Base-by-base conservation (phyloP, 2,113 vertebrate genomes). In the Carettochelys insculpta region DNA sequence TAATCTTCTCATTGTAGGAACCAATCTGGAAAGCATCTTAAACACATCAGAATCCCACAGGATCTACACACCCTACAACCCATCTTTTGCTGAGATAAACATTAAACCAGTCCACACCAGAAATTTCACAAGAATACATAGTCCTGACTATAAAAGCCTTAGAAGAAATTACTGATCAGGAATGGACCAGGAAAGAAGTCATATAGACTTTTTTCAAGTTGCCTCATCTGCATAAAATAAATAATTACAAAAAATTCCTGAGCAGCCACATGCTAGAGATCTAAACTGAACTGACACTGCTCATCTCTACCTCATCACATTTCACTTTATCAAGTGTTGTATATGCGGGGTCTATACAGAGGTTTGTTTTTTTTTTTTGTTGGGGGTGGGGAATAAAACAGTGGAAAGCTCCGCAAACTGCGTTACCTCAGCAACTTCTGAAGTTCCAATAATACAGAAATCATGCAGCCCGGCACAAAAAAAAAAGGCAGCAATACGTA, bases 371-470 rank as follows among this genome's bases (percentile, higher is more conserved):
- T n/a, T n/a, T n/a, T n/a, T n/a, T n/a, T n/a, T n/a, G n/a, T n/a
- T n/a, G n/a, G n/a, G n/a, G n/a, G n/a, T n/a, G n/a, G n/a, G 93
- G 94, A 92, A 92, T 4, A 56, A 88, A 92, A 90, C 41, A 86
- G 80, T 92, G 83, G 91, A 95, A 93, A 95, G 80, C 85, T 95
- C 52, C 85, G 51, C 76, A 77, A n/a, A 90, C 81, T 88, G 90
- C 54, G 92, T 95, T 92, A 88, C 96, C 96, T 95, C 95, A 95
- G 95, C 96, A 92, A 93, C 80, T 90, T 94, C 92, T 86, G 85
- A 94, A 95, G 83, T 71, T 90, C 92, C 83, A 92, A 83, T 80
- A 89, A 79, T 86, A 85, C 56, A 94, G n/a, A n/a, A n/a, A n/a
- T n/a, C n/a, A n/a, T n/a, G n/a, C n/a, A n/a, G n/a, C n/a, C n/a